Conservation (phyloP, 2,888 invertebrate genomes). For the Pasiphila rectangulata region DNA sequence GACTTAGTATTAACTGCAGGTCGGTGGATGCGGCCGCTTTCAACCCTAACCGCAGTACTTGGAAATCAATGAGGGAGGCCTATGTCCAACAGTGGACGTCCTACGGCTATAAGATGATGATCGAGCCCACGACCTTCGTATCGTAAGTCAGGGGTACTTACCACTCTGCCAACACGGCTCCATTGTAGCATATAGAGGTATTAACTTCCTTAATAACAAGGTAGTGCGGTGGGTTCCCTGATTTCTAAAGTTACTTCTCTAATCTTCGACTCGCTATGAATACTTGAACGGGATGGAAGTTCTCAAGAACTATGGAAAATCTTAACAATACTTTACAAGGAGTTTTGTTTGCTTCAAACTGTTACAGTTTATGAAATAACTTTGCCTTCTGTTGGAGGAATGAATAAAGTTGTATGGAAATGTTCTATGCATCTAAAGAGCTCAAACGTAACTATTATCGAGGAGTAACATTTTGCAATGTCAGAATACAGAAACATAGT, state of each 20-base stretch:
- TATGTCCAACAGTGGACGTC: too few relatives aligned
- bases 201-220: constrained; percentile 20
- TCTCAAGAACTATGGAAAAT: constrained; percentile 30
- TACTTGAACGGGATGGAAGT: constrained; percentile 29
- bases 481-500: too few relatives aligned
- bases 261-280: constrained; percentile 32
- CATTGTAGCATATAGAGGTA: constrained; percentile 1
- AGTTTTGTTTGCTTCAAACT: constrained; percentile 26
- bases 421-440: neutral
- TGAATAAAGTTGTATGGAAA: constrained; percentile 11
- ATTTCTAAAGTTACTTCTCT: constrained; percentile 29
- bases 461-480: too few relatives aligned
- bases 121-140: too few relatives aligned
- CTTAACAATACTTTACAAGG: constrained; percentile 30
- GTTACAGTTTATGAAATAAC: constrained; percentile 25
- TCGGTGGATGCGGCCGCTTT: too few relatives aligned
- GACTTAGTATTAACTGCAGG: too few relatives aligned
- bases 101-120: too few relatives aligned
- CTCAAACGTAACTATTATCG: neutral
- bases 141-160: too few relatives aligned
- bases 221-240: constrained; percentile 27
- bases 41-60: too few relatives aligned
- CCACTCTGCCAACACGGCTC: too few relatives aligned
- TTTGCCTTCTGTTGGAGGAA: constrained; percentile 14
- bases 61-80: too few relatives aligned